These are phyloP conservation scores for Calameuta filiformis DNA, from an alignment of 2,888 invertebrate species.

Conservation along the genomic window DNA sequence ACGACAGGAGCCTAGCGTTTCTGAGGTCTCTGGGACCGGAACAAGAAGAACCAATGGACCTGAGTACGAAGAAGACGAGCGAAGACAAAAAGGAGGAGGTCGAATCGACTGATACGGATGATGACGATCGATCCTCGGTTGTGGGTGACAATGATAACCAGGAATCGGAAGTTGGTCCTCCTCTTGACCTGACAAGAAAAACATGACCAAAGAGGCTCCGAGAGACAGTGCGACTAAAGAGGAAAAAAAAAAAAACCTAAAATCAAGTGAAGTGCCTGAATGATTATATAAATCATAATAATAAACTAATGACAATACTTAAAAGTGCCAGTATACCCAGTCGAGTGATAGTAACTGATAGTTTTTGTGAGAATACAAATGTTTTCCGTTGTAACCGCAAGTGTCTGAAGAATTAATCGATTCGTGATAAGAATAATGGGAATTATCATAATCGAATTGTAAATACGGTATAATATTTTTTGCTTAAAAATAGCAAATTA, in stretches of 20 bases:
- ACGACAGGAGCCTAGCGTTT: conserved; percentile 57
- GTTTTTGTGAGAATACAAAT: background rate
- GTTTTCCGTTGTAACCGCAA: background rate
- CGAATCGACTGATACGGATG: conserved; percentile 19
- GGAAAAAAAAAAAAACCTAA: background rate
- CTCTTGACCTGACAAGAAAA: conserved; percentile 58
- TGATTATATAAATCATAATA: background rate
- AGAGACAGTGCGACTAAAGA: conserved; percentile 4
- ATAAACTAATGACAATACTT: background rate
- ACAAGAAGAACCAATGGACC: conserved; percentile 84
- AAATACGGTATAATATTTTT: background rate
- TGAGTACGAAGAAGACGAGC: conserved; percentile 78
- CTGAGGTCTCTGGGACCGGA: conserved; percentile 63
- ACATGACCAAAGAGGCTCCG: conserved; percentile 49
- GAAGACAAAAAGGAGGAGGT: conserved; percentile 13
- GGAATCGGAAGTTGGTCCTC: conserved; percentile 48
- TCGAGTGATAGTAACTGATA: background rate
- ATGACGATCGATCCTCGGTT: conserved; percentile 39
- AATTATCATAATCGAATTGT: background rate
- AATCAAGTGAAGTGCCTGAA: background rate
- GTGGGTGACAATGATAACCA: conserved; percentile 39
- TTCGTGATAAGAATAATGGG: background rate
- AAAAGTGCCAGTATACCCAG: background rate
- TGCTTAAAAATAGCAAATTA: background rate
- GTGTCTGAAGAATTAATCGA: background rate